phyloP scores from a whole-genome alignment of 2,113 vertebrate genomes.

The Daphoenositta chrysoptera region DNA sequence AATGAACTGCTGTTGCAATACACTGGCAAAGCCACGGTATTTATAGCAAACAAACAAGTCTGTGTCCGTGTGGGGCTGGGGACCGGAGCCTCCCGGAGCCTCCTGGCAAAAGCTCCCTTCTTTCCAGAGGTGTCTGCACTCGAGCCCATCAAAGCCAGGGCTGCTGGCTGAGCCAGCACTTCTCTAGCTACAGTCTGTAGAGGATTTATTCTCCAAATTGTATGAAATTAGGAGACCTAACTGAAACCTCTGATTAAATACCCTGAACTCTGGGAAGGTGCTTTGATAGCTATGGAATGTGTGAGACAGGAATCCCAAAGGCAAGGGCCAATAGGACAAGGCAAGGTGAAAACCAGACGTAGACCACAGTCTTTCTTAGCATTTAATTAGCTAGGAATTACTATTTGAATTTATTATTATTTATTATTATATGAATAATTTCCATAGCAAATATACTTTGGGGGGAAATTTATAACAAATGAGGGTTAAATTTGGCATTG shows the following conservation, averaged over 20 bases:
- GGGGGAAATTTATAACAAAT: background rate
- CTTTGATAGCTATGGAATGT: background rate
- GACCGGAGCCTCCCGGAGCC: background rate
- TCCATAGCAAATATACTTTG: background rate
- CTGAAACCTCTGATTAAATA: background rate
- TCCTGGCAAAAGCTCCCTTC: background rate
- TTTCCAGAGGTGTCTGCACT: background rate
- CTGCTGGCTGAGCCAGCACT: background rate
- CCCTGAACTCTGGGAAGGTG: background rate
- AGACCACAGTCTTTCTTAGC: background rate
- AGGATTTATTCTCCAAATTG: background rate
- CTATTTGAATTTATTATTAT: background rate
- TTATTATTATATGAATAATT: background rate
- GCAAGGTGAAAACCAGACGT: background rate
- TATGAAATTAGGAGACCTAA: background rate
- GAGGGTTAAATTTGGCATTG: background rate
- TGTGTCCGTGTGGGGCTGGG: background rate
- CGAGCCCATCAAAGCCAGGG: background rate
- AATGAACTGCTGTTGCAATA: constrained; percentile 29
- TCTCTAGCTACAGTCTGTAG: background rate
- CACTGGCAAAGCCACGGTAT: background rate
- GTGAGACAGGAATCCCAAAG: background rate
- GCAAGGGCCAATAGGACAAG: background rate
- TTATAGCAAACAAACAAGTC: constrained; percentile 41
- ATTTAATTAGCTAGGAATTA: background rate